phyloP scores from a whole-genome alignment of 1,140 invertebrate species.

The Gonioctena quinquepunctata region DNA sequence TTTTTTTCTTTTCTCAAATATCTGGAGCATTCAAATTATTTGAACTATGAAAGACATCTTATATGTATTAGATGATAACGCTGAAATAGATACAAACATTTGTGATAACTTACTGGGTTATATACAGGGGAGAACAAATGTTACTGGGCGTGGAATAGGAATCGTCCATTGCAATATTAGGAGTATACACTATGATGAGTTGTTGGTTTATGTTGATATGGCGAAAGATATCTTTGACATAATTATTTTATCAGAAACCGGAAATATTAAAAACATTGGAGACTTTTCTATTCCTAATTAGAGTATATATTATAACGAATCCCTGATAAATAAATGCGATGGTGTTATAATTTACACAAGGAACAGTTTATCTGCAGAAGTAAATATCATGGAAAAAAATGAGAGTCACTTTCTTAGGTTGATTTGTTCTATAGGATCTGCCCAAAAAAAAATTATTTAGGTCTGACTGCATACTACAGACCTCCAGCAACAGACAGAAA shows the following conservation, averaged over 20 bases:
- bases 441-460: too few relatives aligned
- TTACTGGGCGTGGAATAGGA: background rate
- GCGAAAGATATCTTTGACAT: background rate
- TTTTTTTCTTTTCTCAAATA: background rate
- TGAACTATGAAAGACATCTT: background rate
- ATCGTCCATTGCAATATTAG: background rate
- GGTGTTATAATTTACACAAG: constrained; percentile 4
- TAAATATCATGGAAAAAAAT: background rate
- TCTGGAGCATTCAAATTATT: too few relatives aligned
- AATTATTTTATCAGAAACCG: constrained; percentile 11
- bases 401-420: background rate
- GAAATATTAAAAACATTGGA: background rate
- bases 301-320: constrained; percentile 10
- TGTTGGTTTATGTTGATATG: background rate
- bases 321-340: constrained; percentile 6
- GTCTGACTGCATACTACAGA: too few relatives aligned
- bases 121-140: background rate
- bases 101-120: background rate
- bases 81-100: background rate
- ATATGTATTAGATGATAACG: background rate
- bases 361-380: background rate
- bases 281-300: constrained; percentile 4
- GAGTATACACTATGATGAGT: constrained; percentile 5
- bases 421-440: too few relatives aligned
- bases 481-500: too few relatives aligned